Evolutionary conservation across 2,113 vertebrate species (phyloP).

Genomic region (Oxyura jamaicensis): DNA sequence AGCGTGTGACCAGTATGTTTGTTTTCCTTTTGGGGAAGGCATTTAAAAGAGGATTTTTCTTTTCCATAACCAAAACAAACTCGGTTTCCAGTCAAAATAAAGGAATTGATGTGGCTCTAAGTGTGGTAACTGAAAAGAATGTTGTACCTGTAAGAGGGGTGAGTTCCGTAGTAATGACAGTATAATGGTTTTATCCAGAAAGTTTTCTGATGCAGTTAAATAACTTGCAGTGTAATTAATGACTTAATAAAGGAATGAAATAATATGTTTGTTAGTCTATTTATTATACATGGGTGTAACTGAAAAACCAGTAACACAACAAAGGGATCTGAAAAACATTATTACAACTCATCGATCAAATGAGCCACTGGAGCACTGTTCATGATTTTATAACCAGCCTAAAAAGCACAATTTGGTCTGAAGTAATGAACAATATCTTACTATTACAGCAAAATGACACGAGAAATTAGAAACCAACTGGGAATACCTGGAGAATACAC

Average conservation of each 20-base stretch:
- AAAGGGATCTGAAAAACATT: background rate
- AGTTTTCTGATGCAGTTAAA: background rate
- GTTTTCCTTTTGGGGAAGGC: background rate
- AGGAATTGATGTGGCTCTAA: background rate
- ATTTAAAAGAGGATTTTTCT: background rate
- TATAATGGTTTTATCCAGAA: background rate
- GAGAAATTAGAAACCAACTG: accelerated
- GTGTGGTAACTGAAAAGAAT: background rate
- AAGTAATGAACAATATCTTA: background rate
- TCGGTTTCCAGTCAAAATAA: background rate
- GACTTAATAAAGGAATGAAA: constrained; percentile 11
- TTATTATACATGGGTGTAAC: background rate
- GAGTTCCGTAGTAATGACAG: background rate
- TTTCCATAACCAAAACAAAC: background rate
- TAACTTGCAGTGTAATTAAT: background rate
- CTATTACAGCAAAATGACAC: accelerated
- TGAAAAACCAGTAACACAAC: background rate
- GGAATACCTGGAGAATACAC: background rate
- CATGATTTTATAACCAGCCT: background rate
- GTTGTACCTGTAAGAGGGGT: background rate
- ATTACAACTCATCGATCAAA: background rate
- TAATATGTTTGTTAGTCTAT: background rate
- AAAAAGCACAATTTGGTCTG: background rate
- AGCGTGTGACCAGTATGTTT: background rate
- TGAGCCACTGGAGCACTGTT: background rate